Conservation (phyloP, 2,888 invertebrate species). For the Epistrophella euchroma region DNA sequence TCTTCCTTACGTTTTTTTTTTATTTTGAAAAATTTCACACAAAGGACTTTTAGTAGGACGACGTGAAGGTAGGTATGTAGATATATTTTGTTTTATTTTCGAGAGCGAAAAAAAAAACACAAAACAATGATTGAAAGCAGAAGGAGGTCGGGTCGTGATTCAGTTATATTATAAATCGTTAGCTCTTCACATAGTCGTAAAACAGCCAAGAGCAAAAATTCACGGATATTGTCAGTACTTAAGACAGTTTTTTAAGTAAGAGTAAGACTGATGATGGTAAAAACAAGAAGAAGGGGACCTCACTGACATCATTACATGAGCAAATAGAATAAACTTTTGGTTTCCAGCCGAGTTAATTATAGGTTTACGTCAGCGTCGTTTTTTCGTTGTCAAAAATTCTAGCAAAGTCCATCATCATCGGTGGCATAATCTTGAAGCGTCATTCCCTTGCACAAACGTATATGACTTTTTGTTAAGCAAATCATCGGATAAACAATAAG, state of each 20-base stretch:
- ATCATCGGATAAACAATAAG: conserved; percentile 43
- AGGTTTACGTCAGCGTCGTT: conserved; percentile 35
- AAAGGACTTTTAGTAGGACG: conserved; percentile 64
- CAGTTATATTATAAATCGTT: conserved; percentile 57
- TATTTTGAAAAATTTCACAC: conserved; percentile 45
- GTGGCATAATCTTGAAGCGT: conserved; percentile 63
- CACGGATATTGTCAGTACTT: conserved; percentile 72
- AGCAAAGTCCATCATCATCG: conserved; percentile 61
- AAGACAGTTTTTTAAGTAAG: conserved; percentile 59
- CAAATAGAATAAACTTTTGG: conserved; percentile 71
- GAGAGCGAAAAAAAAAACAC: conserved; percentile 50
- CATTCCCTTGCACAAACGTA: conserved; percentile 49
- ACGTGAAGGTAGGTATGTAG: conserved; percentile 10
- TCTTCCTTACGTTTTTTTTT: conserved; percentile 33
- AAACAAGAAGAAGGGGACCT: conserved; percentile 69
- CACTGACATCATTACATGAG: conserved; percentile 73
- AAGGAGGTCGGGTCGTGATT: conserved; percentile 58
- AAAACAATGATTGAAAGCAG: conserved; percentile 65
- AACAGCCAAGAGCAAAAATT: conserved; percentile 56
- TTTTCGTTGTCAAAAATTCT: conserved; percentile 44
- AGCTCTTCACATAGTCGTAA: conserved; percentile 52
- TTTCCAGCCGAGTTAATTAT: conserved; percentile 76
- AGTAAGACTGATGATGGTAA: conserved; percentile 21
- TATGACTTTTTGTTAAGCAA: conserved; percentile 54
- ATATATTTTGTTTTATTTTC: conserved; percentile 4